Evolutionary conservation across 2,113 vertebrate genomes (phyloP).

Genomic region (Morone chrysops): DNA sequence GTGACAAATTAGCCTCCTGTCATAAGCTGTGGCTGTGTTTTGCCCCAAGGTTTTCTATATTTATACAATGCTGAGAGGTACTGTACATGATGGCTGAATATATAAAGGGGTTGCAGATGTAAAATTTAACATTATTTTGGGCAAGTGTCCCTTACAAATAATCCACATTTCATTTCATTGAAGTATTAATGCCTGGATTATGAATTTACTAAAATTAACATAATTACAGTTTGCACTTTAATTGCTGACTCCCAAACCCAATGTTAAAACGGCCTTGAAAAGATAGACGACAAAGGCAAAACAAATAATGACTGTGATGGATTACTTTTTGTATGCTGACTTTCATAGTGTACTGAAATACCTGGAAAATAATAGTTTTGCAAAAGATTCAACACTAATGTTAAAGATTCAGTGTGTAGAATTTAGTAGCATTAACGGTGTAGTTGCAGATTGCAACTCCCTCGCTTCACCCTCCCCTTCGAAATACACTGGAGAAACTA

Average conservation of each 20-base stretch:
- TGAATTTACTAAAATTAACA: neutral
- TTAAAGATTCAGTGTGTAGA: neutral
- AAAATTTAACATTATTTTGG: neutral
- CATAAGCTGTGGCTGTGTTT: neutral
- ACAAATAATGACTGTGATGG: neutral
- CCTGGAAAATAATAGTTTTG: neutral
- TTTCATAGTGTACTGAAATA: neutral
- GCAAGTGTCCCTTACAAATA: neutral
- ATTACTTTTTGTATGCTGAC: neutral
- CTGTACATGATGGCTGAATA: neutral
- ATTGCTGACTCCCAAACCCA: neutral
- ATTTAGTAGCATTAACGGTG: too few relatives aligned
- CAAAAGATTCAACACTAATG: neutral
- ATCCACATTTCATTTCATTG: neutral
- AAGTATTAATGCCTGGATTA: neutral
- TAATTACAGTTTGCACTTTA: conserved; percentile 15
- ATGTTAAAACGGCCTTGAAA: neutral
- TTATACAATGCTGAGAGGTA: conserved; percentile 1
- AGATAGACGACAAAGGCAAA: neutral
- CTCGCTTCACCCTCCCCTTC: too few relatives aligned
- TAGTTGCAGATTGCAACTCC: too few relatives aligned
- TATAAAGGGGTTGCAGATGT: neutral
- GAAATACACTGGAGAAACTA: too few relatives aligned
- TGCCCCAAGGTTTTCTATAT: neutral
- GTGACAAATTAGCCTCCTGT: conserved; percentile 7